Conservation (phyloP, 2,888 invertebrate genomes). For the Polyommatus iphigenia region DNA sequence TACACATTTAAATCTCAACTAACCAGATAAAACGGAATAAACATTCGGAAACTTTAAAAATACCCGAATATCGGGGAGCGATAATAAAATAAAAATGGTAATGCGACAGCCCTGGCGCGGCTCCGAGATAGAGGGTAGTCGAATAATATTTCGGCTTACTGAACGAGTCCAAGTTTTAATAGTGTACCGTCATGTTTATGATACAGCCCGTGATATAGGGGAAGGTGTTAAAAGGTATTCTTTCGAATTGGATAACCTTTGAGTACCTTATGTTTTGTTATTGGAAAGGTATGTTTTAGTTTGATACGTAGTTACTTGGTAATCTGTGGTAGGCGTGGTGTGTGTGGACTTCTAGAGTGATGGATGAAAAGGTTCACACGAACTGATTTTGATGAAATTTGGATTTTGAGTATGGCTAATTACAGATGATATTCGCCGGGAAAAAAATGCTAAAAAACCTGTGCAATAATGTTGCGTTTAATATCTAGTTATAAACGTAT, state of each 20-base stretch:
- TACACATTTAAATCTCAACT: conserved; percentile 45
- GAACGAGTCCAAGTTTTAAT: conserved; percentile 80
- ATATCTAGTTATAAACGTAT: too few relatives aligned
- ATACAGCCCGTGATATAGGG: conserved; percentile 59
- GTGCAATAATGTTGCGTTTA: too few relatives aligned
- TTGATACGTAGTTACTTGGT: background rate
- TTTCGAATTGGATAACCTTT: conserved; percentile 18
- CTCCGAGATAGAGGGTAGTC: conserved; percentile 70
- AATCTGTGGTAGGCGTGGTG: too few relatives aligned
- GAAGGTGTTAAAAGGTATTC: conserved; percentile 45
- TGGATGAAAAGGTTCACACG: too few relatives aligned
- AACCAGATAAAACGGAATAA: conserved; percentile 48
- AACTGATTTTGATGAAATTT: too few relatives aligned
- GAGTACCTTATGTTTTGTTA: conserved; percentile 2
- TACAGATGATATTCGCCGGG: too few relatives aligned
- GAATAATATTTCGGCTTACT: conserved; percentile 80
- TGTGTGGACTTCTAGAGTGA: too few relatives aligned
- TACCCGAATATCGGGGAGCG: conserved; percentile 45
- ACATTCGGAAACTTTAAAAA: conserved; percentile 46
- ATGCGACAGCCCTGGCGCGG: conserved; percentile 64
- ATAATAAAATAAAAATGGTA: conserved; percentile 71
- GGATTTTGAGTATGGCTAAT: too few relatives aligned
- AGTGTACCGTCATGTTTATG: conserved; percentile 76
- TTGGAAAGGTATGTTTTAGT: background rate
- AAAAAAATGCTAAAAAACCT: too few relatives aligned